Evolutionary conservation across 2,888 invertebrate species (phyloP).

Genomic region (Tenodera sinensis): DNA sequence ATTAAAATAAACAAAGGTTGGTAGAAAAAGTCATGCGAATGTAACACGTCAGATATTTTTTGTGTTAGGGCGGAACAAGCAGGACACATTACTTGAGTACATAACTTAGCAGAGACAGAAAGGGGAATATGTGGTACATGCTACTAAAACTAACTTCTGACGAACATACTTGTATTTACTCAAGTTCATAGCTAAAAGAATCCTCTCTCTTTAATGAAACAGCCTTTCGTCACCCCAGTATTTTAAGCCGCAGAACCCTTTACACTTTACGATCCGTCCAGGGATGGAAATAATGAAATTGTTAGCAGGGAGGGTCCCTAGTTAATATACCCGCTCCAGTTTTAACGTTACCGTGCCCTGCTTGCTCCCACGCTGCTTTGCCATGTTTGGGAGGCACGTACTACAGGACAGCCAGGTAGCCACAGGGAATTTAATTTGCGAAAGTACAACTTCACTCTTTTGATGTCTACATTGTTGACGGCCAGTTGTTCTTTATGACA

Average conservation of each 20-base stretch:
- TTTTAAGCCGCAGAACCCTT: neutral
- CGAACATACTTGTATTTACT: too few relatives aligned
- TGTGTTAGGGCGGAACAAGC: too few relatives aligned
- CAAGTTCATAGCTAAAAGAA: neutral
- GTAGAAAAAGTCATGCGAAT: too few relatives aligned
- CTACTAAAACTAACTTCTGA: too few relatives aligned
- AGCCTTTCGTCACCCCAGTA: neutral
- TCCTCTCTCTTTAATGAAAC: neutral
- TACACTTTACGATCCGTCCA: neutral
- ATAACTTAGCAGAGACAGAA: too few relatives aligned
- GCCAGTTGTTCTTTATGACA: neutral
- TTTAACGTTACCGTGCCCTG: neutral
- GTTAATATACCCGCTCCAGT: neutral
- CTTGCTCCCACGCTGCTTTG: too few relatives aligned
- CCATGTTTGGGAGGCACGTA: neutral
- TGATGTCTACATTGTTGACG: neutral
- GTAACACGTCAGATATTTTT: too few relatives aligned
- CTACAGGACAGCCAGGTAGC: neutral
- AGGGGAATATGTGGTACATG: too few relatives aligned
- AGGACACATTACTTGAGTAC: too few relatives aligned
- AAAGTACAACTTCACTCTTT: neutral
- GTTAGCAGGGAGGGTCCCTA: neutral
- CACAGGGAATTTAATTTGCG: neutral
- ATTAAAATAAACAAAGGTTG: too few relatives aligned
- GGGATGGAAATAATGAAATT: neutral